phyloP scores from a whole-genome alignment of 2,113 vertebrate genomes.

The Crotalus viridis region DNA sequence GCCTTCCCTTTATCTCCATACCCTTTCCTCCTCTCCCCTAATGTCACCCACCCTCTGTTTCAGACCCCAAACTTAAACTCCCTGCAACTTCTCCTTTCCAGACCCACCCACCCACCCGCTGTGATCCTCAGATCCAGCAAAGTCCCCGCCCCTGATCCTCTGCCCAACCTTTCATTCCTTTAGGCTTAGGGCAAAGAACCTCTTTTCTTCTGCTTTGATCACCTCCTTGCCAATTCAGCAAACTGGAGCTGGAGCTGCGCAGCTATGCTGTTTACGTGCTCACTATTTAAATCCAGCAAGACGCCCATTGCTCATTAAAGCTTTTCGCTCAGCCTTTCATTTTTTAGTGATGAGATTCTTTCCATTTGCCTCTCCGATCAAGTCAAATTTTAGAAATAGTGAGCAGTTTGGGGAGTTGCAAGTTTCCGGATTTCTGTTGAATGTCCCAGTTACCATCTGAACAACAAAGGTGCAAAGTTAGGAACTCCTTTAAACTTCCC shows the following conservation, averaged over 20 bases:
- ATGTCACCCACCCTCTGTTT: constrained; percentile 66
- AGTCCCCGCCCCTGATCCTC: not conserved
- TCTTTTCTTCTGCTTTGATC: constrained; percentile 4
- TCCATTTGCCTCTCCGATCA: not conserved
- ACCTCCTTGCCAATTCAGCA: constrained; percentile 26
- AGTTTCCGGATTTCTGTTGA: not conserved
- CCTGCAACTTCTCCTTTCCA: constrained; percentile 81
- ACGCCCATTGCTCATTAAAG: constrained; percentile 1
- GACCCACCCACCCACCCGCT: constrained; percentile 50
- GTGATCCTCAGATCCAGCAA: not conserved
- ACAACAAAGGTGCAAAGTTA: not conserved
- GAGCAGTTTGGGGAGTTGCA: not conserved
- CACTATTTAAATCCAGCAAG: not conserved
- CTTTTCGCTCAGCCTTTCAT: not conserved
- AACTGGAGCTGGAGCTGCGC: constrained; percentile 9
- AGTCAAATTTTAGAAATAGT: not conserved
- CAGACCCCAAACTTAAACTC: constrained; percentile 51
- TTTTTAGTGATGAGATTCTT: not conserved
- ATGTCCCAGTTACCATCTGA: not conserved
- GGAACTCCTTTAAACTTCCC: not conserved
- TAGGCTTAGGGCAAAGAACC: not conserved
- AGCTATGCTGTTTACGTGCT: not conserved
- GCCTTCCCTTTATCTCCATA: not conserved
- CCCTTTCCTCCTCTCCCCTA: not conserved
- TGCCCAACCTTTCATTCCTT: not conserved